Evolutionary conservation across 2,113 vertebrate species (phyloP), one percentile per base, ranked within the genome.

Genomic region (Laticauda laticaudata): DNA sequence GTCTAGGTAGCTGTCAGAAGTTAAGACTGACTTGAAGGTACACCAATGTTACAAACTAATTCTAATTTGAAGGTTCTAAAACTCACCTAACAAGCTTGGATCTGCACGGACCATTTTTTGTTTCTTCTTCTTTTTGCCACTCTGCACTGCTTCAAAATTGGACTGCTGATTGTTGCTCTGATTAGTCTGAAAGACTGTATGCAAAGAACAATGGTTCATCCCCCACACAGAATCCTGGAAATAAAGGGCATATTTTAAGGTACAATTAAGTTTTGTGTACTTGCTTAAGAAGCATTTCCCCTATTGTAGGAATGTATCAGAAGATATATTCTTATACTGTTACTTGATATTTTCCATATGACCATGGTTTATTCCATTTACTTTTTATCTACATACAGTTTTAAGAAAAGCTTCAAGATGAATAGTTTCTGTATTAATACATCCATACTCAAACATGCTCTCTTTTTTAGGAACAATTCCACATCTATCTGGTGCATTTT

Each of bases 101-200:
- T 99, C 99, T 92, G 99, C 99, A 4, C 99, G 98, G 93, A 99
- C 99, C 99, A 99, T 99, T 94, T 99, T 99, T 98, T 99, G 99
- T 92, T 99, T 99, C 98, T 99, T 99, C 97, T 99, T 99, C 97
- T 99, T 99, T 97, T 99, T 99, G 92, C 99, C 99, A 20, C 99
- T 98, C 96, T 99, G 99, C 94, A 99, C 99, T 3, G 98, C 98
- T 95, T 99, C 99, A 93, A 99, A 99, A 94, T 97, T 98, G 91
- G 98, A 98, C 95, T 99, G 99, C 94, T 99, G 99, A 95, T 97
- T 98, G 97, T 98, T 98, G 87, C 97, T 98, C 93, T 99, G 99
- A 97, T 98, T 99, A 95, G 98, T 98, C 96, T 99, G 99, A 97
- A 98, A 99, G 93, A 98, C 98, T 0, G 98, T 98, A 94, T 98